Evolutionary conservation across 2,797 vertebrate species (phyloP).

Genomic region (Spatula versicolor): DNA sequence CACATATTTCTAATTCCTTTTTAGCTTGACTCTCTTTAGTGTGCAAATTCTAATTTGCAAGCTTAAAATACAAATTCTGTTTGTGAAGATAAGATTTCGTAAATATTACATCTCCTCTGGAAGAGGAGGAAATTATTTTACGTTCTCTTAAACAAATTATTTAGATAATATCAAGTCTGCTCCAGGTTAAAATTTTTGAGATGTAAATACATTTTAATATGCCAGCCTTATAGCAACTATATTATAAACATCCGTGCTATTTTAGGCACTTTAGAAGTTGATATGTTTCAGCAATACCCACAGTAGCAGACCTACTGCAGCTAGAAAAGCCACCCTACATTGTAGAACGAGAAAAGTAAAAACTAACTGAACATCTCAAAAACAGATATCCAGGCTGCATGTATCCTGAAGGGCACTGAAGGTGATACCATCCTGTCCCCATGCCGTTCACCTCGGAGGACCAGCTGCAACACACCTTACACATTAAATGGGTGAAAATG

Average conservation of each 20-base stretch:
- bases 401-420: background rate
- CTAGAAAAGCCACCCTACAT: background rate
- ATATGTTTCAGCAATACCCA: background rate
- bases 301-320: background rate
- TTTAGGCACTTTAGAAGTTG: background rate
- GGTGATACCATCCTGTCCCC: background rate
- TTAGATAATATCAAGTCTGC: constrained; percentile 35
- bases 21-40: background rate
- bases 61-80: constrained; percentile 47
- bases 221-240: background rate
- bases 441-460: background rate
- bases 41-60: constrained; percentile 54
- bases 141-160: constrained; percentile 9
- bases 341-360: background rate
- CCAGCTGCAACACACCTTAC: background rate
- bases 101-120: background rate
- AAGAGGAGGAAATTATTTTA: constrained; percentile 22
- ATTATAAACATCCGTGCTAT: background rate
- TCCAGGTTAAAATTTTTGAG: constrained; percentile 25
- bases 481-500: background rate
- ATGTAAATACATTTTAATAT: constrained; percentile 5
- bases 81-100: constrained; percentile 39
- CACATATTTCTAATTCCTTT: constrained; percentile 11
- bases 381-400: background rate
- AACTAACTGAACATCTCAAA: background rate